Evolutionary conservation across 1,140 invertebrate genomes (phyloP), one percentile per base, ranked within the genome.

Genomic region (Drosophila nikananu): DNA sequence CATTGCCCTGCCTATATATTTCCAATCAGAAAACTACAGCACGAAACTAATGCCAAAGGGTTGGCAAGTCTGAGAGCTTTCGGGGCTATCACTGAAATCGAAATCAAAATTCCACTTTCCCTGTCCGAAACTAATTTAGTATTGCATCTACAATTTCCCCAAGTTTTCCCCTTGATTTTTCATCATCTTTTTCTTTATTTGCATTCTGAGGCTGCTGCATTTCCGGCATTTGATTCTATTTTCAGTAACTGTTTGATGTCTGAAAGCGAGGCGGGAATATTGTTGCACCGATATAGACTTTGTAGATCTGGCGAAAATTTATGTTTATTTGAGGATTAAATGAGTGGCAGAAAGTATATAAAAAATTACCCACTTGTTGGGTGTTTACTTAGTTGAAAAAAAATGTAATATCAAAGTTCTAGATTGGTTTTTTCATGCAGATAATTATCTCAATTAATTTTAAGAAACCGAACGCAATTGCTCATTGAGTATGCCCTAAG

Each of bases 141-240:
- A 9, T 8, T 19, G 27, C 17, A 25, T 39, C 19, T 30, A 23
- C 32, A 21, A 30, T 67, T 48, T 51, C 15, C 17, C 17, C 4
- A 23, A 21, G 12, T 52, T 44, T 67, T 27, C 27, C 30, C 9
- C 9, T 52, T 19, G 35, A 23, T 39, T 54, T 57, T 59, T 61
- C 35, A 49, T 48, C 25, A 37, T 30, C 37, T 32, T 48, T 23
- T 54, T 35, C 32, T 37, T 39, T 44, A n/a, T 59, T 27, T 39
- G 44, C 66, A 72, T 51, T 73, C 44, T 60, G 52, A 59, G 68
- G 44, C 46, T 48, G 27, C 41, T 37, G 67, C 71, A 74, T 61
- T 74, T 74, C 71, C 71, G 71, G 71, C 68, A 61, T 74, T 74
- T 15, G 67, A 32, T 30, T 41, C 68, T 73, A 74, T 74, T 73